phyloP scores from a whole-genome alignment of 1,140 invertebrate genomes.

The Drosophila melanica region DNA sequence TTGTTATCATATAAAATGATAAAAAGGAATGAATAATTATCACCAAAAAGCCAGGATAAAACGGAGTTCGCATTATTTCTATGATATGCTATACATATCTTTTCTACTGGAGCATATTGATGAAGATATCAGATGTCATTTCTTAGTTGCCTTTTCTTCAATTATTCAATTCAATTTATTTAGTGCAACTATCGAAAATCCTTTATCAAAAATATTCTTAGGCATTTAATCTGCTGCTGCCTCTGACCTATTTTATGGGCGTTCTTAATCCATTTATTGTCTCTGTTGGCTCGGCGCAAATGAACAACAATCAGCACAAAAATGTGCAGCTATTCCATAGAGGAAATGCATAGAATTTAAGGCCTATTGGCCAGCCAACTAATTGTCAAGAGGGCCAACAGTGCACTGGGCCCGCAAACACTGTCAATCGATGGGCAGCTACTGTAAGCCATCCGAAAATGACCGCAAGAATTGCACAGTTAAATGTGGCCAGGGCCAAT shows the following conservation, averaged over 20 bases:
- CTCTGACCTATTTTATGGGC: background rate
- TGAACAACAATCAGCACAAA: background rate
- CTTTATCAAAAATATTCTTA: background rate
- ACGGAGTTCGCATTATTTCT: too few relatives aligned
- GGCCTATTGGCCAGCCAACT: constrained; percentile 2
- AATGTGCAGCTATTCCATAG: background rate
- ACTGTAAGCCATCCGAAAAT: background rate
- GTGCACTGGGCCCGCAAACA: background rate
- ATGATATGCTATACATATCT: too few relatives aligned
- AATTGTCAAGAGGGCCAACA: constrained; percentile 14
- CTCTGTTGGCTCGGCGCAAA: background rate
- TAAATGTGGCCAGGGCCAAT: constrained; percentile 40
- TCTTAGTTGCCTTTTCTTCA: too few relatives aligned
- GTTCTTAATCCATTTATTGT: background rate
- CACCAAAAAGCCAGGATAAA: too few relatives aligned
- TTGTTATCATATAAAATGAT: background rate
- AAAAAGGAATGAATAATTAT: too few relatives aligned
- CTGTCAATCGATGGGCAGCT: background rate
- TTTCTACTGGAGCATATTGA: too few relatives aligned
- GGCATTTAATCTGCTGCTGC: background rate
- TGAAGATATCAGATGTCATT: too few relatives aligned
- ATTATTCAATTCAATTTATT: too few relatives aligned
- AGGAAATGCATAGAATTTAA: constrained; percentile 4
- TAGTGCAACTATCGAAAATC: background rate
- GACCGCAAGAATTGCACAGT: constrained; percentile 33